Conservation (phyloP, 2,113 vertebrate species). For the Micromys minutus region DNA sequence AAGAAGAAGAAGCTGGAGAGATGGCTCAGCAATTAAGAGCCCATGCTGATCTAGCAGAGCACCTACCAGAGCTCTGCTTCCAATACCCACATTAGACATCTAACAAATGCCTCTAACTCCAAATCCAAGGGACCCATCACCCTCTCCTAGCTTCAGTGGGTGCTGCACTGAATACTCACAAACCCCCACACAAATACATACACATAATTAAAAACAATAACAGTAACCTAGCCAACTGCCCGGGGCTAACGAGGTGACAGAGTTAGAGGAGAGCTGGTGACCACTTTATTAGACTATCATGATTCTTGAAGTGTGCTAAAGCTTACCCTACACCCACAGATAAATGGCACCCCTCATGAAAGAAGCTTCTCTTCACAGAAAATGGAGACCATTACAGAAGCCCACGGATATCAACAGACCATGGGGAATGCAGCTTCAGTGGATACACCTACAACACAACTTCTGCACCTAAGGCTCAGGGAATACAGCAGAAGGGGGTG, state of each 20-base stretch:
- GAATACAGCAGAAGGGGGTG: background rate
- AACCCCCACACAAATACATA: background rate
- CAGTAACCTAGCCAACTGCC: background rate
- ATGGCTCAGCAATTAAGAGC: background rate
- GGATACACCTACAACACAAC: background rate
- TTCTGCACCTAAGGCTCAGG: background rate
- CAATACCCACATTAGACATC: background rate
- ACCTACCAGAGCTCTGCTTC: background rate
- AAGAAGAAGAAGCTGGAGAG: background rate
- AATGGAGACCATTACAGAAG: background rate
- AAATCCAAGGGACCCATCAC: background rate
- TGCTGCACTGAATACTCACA: background rate
- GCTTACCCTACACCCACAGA: background rate
- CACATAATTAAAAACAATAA: background rate
- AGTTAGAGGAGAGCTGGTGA: background rate
- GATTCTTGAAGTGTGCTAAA: background rate
- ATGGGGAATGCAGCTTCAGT: background rate
- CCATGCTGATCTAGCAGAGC: too few relatives aligned
- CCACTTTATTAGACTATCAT: too few relatives aligned
- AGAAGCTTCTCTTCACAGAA: background rate
- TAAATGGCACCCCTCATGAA: background rate
- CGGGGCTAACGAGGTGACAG: background rate
- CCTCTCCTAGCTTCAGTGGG: background rate
- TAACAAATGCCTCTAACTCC: background rate
- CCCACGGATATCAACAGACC: background rate